A percentile compares a stretch with the other conserved stretches of the same genome.
phyloP scores from a whole-genome alignment of 1,140 invertebrate species.

The Drosophila saltans region DNA sequence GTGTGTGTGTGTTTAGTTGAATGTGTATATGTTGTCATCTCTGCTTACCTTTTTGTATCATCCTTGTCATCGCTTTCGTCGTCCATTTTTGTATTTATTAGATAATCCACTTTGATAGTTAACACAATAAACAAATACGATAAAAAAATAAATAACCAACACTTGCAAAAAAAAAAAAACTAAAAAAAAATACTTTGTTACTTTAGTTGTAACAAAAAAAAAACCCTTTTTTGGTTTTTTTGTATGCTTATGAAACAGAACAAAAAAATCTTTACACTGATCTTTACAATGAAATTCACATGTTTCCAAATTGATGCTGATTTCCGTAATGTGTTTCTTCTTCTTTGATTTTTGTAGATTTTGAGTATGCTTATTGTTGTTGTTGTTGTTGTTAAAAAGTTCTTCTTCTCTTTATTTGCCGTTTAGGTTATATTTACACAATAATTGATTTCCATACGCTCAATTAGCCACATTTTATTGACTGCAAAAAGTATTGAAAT shows the following conservation, averaged over 20 bases:
- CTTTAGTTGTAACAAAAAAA: too few species aligned
- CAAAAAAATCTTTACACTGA: neutral
- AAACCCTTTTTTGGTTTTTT: neutral
- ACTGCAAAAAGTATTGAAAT: conserved; percentile 24
- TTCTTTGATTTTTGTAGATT: too few species aligned
- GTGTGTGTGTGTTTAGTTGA: neutral
- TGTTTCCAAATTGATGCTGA: neutral
- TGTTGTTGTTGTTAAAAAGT: neutral
- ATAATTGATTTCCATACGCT: conserved; percentile 60
- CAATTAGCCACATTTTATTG: conserved; percentile 63
- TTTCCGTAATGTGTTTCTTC: neutral
- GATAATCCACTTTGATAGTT: conserved; percentile 59
- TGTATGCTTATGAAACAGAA: neutral
- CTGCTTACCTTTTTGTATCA: conserved; percentile 87
- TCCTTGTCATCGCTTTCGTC: conserved; percentile 88
- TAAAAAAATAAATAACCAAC: neutral
- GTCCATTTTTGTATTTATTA: conserved; percentile 84
- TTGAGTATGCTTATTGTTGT: too few species aligned
- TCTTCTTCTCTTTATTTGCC: conserved; percentile 3
- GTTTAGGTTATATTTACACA: conserved; percentile 63
- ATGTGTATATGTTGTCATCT: neutral
- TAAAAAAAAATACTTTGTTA: too few species aligned
- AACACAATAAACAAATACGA: conserved; percentile 13
- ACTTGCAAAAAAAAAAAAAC: neutral
- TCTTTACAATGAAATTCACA: neutral